Evolutionary conservation across 2,797 vertebrate genomes (phyloP).

Genomic region (Ciconia nigra): DNA sequence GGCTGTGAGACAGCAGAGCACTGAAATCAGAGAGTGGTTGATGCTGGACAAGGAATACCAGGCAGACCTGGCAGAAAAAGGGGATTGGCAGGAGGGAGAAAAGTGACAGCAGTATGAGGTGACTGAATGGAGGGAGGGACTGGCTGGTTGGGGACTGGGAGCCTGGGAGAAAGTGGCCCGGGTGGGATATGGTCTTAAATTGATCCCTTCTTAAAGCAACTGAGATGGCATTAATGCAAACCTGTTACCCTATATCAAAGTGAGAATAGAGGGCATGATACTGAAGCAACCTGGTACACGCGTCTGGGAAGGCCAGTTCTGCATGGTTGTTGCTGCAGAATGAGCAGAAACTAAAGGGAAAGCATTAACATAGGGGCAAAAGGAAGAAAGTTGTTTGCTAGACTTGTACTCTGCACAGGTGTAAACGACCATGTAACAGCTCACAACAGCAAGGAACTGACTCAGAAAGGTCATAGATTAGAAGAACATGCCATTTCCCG

Average conservation of each 20-base stretch:
- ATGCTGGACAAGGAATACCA: background rate
- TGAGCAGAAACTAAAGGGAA: background rate
- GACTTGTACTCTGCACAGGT: background rate
- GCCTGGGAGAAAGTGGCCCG: background rate
- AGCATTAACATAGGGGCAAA: fast-evolving
- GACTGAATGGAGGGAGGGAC: too few species aligned
- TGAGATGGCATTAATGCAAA: background rate
- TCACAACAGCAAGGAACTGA: background rate
- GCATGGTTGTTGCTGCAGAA: background rate
- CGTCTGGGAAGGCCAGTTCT: background rate
- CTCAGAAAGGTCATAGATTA: background rate
- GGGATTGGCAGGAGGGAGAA: background rate
- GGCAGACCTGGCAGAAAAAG: background rate
- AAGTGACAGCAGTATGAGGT: background rate
- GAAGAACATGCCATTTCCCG: background rate
- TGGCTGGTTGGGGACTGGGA: background rate
- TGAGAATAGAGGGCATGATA: background rate
- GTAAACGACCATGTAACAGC: background rate
- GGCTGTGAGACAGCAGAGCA: background rate
- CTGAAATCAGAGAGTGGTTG: background rate
- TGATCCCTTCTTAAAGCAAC: background rate
- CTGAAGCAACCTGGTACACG: fast-evolving
- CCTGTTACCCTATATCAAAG: background rate
- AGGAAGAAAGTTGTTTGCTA: background rate
- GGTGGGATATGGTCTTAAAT: background rate